Evolutionary conservation across 2,113 vertebrate species (phyloP).

Genomic region (Bos taurus): DNA sequence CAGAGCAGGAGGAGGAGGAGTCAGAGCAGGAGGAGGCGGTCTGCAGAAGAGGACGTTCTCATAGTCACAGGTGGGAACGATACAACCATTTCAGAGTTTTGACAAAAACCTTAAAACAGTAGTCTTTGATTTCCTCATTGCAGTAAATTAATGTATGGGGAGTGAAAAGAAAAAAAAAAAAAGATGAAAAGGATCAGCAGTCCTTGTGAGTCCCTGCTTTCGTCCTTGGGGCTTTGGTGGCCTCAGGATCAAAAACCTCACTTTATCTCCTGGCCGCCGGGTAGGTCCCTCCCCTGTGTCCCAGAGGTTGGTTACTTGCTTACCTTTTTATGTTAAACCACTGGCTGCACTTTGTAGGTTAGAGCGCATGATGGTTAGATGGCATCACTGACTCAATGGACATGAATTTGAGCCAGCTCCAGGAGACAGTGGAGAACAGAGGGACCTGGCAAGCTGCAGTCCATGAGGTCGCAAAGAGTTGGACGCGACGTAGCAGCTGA

Average conservation of each 20-base stretch:
- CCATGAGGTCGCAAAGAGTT: neutral
- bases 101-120: neutral
- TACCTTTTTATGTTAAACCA: neutral
- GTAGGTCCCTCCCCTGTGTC: neutral
- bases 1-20: too few relatives aligned
- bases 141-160: neutral
- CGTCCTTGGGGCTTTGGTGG: neutral
- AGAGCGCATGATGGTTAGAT: neutral
- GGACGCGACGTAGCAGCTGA: accelerated
- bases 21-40: neutral
- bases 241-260: neutral
- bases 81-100: neutral
- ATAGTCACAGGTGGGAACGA: neutral
- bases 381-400: neutral
- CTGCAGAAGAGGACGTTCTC: neutral
- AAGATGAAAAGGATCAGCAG: neutral
- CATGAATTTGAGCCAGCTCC: neutral
- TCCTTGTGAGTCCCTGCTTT: neutral
- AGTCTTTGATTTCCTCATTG: neutral
- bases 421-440: neutral
- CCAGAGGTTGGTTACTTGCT: neutral
- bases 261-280: neutral
- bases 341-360: neutral
- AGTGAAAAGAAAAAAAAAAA: neutral
- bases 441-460: neutral